Base-by-base conservation (phyloP, 1,140 invertebrate genomes). In the Goniozus legneri region DNA sequence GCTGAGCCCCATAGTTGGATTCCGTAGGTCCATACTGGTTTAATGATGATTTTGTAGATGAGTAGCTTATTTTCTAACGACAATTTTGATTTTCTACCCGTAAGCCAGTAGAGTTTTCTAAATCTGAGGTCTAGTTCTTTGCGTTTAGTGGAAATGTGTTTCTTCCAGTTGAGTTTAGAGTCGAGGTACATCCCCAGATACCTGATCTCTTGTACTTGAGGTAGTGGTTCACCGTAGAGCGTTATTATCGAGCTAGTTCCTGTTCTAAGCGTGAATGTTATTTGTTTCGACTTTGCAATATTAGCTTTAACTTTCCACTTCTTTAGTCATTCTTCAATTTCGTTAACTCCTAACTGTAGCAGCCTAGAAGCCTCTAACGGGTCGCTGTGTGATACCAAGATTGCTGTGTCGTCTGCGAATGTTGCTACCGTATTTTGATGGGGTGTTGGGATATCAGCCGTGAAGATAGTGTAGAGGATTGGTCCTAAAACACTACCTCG, bases 41-140 rank as follows among this genome's bases (percentile, higher is more conserved):
- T 60, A 2, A 67, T 34, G 13, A 65, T 54, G 1, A 15, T 22
- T 44, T 69, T 65, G 43, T 69, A 65, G 2, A 69, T 18, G 4
- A 68, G 35, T 8, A 67, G 8, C 53, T 70, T 65, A 45, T 63
- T 65, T 27, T 64, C 34, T 8, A 59, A 16, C 8, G 44, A 55
- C 27, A 67, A 40, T 27, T 46, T 37, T 6, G 52, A 57, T n/a
- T 50, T 53, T 35, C 38, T 41, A 13, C 56, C 55, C n/a, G 65
- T 20, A 14, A 68, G 32, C 57, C 58, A 65, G 24, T 56, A 54
- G 16, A 60, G 39, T 37, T 39, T 50, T 3, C 19, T 32, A 8
- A 42, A 13, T 27, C 43, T 44, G 1, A 53, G 7, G n/a, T 22
- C 35, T 0, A 53, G 22, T 16, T 54, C 32, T 22, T 47, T 42